phyloP scores from a whole-genome alignment of 2,888 invertebrate genomes.

The Andrena minutula region DNA sequence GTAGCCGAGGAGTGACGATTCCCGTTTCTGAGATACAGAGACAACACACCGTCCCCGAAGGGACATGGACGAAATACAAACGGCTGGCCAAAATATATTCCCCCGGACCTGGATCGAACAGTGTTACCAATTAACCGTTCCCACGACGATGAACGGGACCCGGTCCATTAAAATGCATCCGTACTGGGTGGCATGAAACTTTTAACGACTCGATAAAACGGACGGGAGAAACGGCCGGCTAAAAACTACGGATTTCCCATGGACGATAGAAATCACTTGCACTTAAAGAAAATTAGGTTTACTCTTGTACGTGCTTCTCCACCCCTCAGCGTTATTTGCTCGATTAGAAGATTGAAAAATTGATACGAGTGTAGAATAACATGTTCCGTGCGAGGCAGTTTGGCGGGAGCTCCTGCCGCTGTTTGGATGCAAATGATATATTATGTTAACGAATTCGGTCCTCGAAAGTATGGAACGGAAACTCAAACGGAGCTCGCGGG shows the following conservation, averaged over 20 bases:
- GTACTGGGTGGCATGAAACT: slow-evolving; percentile 35
- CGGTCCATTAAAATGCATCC: slow-evolving; percentile 45
- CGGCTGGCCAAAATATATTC: slow-evolving; percentile 40
- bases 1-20: slow-evolving; percentile 42
- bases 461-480: too few species aligned
- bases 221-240: not conserved
- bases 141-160: slow-evolving; percentile 17
- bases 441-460: too few species aligned
- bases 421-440: too few species aligned
- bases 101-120: slow-evolving; percentile 29
- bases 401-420: too few species aligned
- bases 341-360: too few species aligned
- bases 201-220: slow-evolving; percentile 33
- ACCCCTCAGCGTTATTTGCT: not conserved
- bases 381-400: too few species aligned
- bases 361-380: too few species aligned
- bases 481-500: too few species aligned
- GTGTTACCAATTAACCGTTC: slow-evolving; percentile 50
- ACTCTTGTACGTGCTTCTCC: not conserved
- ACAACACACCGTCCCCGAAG: slow-evolving; percentile 11
- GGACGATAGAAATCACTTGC: not conserved
- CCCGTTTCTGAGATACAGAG: slow-evolving; percentile 53
- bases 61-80: slow-evolving; percentile 40
- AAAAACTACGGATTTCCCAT: slow-evolving; percentile 11
- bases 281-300: not conserved